Conservation (phyloP, 2,888 invertebrate species). For the Thera britannica region DNA sequence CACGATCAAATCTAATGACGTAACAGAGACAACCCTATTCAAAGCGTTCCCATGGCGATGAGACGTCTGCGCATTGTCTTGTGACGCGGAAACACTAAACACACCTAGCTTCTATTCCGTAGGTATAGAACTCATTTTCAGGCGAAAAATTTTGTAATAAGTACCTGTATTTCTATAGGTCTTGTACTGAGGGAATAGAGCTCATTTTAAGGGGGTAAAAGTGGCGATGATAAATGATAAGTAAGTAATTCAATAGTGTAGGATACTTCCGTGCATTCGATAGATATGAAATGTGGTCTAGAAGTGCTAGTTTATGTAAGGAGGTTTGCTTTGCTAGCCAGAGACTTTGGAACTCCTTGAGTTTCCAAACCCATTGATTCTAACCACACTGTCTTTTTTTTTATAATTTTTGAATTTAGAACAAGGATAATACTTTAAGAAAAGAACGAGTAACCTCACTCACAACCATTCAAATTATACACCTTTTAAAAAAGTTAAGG, state of each 20-base stretch:
- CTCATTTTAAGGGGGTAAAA: conserved; percentile 16
- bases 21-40: conserved; percentile 54
- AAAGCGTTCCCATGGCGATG: conserved; percentile 70
- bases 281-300: conserved; percentile 8
- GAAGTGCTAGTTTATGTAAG: neutral
- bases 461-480: neutral
- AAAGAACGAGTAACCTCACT: neutral
- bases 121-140: conserved; percentile 10
- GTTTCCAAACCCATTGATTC: neutral
- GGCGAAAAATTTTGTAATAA: conserved; percentile 11
- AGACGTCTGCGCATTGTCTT: conserved; percentile 69
- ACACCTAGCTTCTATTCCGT: conserved; percentile 16
- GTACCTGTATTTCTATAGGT: neutral
- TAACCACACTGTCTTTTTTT: neutral
- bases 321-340: too few relatives aligned
- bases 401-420: neutral
- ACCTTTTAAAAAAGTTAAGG: neutral
- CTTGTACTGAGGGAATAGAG: conserved; percentile 25
- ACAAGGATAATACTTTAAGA: neutral
- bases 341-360: too few relatives aligned
- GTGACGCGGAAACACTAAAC: conserved; percentile 61
- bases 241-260: conserved; percentile 15
- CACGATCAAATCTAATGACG: conserved; percentile 38
- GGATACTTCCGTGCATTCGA: conserved; percentile 17
- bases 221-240: neutral